Evolutionary conservation across 2,797 vertebrate genomes (phyloP).

Genomic region (Nasua narica): DNA sequence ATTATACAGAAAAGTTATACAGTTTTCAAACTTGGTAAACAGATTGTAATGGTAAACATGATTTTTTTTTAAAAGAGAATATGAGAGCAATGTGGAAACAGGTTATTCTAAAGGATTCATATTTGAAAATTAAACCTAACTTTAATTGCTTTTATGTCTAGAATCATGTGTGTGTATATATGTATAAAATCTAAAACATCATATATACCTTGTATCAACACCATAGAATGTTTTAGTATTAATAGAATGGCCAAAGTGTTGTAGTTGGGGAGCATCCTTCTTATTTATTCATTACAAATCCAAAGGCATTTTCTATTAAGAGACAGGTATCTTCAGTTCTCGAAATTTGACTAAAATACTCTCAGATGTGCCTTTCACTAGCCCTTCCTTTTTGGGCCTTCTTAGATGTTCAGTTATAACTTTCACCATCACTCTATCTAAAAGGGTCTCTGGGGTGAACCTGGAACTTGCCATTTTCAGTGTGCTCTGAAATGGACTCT

Average conservation of each 20-base stretch:
- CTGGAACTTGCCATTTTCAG: not conserved
- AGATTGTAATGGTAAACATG: slow-evolving; percentile 27
- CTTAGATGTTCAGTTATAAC: not conserved
- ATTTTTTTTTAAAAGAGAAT: not conserved
- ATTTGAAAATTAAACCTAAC: not conserved
- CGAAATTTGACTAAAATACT: not conserved
- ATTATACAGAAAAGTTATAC: slow-evolving; percentile 45
- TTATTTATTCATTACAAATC: not conserved
- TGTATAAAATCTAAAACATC: not conserved
- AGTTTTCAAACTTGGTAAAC: slow-evolving; percentile 47
- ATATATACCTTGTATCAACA: not conserved
- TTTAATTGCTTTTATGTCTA: not conserved
- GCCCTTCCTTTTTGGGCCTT: not conserved
- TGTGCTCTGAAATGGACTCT: not conserved
- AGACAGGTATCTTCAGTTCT: not conserved
- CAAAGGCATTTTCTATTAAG: not conserved
- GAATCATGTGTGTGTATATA: not conserved
- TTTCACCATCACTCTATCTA: not conserved
- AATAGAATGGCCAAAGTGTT: not conserved
- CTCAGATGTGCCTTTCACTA: not conserved
- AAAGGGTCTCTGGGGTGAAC: not conserved
- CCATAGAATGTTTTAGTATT: not conserved
- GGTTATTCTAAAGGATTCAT: not conserved
- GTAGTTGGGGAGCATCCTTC: not conserved
- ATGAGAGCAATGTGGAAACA: not conserved